phyloP scores from a whole-genome alignment of 2,797 vertebrate species.

The Sciurus carolinensis region DNA sequence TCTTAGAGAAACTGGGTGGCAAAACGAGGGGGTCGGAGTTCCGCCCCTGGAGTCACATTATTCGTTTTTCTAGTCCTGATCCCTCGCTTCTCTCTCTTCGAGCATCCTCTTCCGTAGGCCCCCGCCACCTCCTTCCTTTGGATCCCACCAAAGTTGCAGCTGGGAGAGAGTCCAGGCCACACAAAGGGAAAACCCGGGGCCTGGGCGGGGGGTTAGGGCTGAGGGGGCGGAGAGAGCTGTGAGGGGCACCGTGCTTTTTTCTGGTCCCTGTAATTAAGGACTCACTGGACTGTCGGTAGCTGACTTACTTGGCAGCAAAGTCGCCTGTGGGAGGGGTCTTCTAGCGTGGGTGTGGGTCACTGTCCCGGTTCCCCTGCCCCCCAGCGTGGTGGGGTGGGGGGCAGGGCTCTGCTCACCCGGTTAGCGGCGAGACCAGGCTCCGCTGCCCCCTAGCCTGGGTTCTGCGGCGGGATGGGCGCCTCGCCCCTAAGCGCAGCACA shows the following conservation, averaged over 20 bases:
- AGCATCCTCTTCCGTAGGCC: conserved; percentile 52
- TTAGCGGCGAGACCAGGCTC: neutral
- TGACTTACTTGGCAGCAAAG: conserved; percentile 40
- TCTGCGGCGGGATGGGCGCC: neutral
- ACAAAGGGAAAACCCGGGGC: conserved; percentile 77
- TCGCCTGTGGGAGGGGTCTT: neutral
- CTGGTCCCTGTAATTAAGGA: conserved; percentile 81
- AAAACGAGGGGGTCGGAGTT: conserved; percentile 79
- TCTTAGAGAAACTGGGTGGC: conserved; percentile 75
- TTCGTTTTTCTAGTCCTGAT: conserved; percentile 61
- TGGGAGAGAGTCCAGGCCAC: conserved; percentile 84
- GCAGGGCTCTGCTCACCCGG: neutral
- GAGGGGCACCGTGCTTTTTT: conserved; percentile 56
- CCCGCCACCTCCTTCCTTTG: conserved; percentile 52
- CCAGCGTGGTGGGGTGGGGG: neutral
- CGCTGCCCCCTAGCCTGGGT: neutral
- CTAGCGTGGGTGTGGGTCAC: neutral
- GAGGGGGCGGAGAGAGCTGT: conserved; percentile 39
- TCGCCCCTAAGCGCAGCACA: conserved; percentile 5
- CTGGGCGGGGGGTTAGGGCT: conserved; percentile 46
- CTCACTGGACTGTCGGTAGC: conserved; percentile 48
- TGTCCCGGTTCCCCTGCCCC: rapidly evolving
- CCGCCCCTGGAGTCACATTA: conserved; percentile 83
- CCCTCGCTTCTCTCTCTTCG: neutral
- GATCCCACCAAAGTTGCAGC: conserved; percentile 80